phyloP scores from a whole-genome alignment of 2,888 invertebrate genomes.

The Rotaria macrura region DNA sequence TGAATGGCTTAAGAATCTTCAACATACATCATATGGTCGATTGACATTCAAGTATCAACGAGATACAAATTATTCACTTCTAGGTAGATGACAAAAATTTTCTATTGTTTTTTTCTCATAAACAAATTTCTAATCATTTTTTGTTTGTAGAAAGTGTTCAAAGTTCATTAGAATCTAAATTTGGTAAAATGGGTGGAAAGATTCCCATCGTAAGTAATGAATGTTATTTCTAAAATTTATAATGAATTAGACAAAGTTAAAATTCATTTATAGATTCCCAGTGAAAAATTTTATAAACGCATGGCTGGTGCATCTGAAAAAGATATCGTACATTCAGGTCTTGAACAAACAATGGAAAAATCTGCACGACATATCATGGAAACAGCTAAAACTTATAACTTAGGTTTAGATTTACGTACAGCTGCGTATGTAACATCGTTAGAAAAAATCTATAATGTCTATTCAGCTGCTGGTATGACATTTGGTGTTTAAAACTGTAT shows the following conservation, averaged over 20 bases:
- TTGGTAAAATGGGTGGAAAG: conserved; percentile 75
- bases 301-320: conserved; percentile 77
- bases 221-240: conserved; percentile 59
- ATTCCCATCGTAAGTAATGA: conserved; percentile 79
- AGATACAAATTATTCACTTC: conserved; percentile 76
- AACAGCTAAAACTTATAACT: conserved; percentile 76
- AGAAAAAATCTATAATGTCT: conserved; percentile 86
- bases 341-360: conserved; percentile 93
- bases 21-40: conserved; percentile 90
- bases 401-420: conserved; percentile 84
- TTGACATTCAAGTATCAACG: conserved; percentile 81
- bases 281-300: neutral
- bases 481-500: conserved; percentile 51
- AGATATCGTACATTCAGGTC: conserved; percentile 95
- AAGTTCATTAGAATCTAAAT: conserved; percentile 82
- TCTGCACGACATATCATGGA: conserved; percentile 86
- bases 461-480: conserved; percentile 84
- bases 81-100: conserved; percentile 56
- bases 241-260: conserved; percentile 50
- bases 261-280: neutral
- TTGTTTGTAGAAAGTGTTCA: conserved; percentile 74
- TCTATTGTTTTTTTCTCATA: neutral
- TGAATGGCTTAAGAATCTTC: conserved; percentile 94
- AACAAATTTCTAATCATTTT: too few species aligned
- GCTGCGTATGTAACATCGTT: conserved; percentile 92